Conservation (phyloP, 2,888 invertebrate species). For the Ichneumoninae sp. region DNA sequence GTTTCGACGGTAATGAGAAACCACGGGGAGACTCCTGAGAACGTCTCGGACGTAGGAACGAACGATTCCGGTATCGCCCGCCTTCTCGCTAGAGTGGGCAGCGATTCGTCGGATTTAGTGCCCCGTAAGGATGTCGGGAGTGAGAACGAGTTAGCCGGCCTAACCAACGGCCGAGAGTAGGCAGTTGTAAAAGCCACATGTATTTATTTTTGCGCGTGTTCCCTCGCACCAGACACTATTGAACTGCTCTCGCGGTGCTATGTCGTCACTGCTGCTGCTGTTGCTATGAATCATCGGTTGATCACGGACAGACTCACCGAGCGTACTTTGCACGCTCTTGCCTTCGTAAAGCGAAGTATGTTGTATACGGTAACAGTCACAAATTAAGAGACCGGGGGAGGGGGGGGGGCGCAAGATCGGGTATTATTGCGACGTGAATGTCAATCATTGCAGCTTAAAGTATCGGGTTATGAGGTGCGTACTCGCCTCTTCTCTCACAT, state of each 20-base stretch:
- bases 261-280: slow-evolving; percentile 41
- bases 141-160: slow-evolving; percentile 5
- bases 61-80: slow-evolving; percentile 8
- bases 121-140: slow-evolving; percentile 44
- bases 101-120: slow-evolving; percentile 47
- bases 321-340: slow-evolving; percentile 7
- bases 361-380: background rate
- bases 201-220: slow-evolving; percentile 56
- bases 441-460: slow-evolving; percentile 36
- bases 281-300: slow-evolving; percentile 61
- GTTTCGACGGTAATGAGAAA: background rate
- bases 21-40: background rate
- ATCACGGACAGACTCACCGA: slow-evolving; percentile 43
- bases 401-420: background rate
- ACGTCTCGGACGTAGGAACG: background rate
- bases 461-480: slow-evolving; percentile 1
- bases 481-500: background rate
- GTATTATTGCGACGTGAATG: slow-evolving; percentile 33
- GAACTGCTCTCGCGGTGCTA: slow-evolving; percentile 36
- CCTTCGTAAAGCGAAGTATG: background rate
- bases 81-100: slow-evolving; percentile 52
- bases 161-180: slow-evolving; percentile 1
- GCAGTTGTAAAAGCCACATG: slow-evolving; percentile 21
- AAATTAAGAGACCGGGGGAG: background rate
- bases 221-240: slow-evolving; percentile 23